A percentile compares a stretch with the other conserved stretches of the same genome.
These are phyloP conservation scores for Ganaspis brasiliensis DNA, from an alignment of 2,888 invertebrate species.

Conservation along the genomic window DNA sequence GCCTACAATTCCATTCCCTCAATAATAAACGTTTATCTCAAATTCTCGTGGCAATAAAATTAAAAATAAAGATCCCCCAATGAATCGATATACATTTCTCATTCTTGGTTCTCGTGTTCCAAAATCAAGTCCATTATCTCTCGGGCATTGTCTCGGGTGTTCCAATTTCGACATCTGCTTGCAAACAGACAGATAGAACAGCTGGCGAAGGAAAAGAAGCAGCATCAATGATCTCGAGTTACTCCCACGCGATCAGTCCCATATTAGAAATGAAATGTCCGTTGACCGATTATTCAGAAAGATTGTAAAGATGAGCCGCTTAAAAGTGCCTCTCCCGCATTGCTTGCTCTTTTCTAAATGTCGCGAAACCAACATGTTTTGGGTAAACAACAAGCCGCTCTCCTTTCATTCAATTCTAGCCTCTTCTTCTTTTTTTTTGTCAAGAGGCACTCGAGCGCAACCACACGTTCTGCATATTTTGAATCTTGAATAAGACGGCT, in stretches of 20 bases:
- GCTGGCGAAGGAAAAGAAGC: constrained; percentile 67
- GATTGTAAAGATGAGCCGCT: constrained; percentile 67
- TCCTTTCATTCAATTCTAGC: constrained; percentile 31
- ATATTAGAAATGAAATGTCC: constrained; percentile 9
- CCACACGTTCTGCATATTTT: constrained; percentile 65
- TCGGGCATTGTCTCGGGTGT: constrained; percentile 71
- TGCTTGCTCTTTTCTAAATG: constrained; percentile 59
- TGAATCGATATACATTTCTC: too few relatives aligned
- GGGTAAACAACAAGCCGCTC: constrained; percentile 65
- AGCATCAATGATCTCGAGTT: constrained; percentile 72
- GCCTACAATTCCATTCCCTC: too few relatives aligned
- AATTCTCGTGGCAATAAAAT: too few relatives aligned
- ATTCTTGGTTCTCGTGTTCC: neutral
- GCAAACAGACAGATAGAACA: constrained; percentile 64
- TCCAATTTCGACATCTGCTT: constrained; percentile 72
- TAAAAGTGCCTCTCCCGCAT: constrained; percentile 58
- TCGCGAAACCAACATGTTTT: constrained; percentile 64
- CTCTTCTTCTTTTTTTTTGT: constrained; percentile 54
- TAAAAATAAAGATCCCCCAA: too few relatives aligned
- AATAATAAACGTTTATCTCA: too few relatives aligned
- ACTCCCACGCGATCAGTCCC: constrained; percentile 64
- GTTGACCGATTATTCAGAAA: constrained; percentile 35
- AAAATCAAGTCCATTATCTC: constrained; percentile 67
- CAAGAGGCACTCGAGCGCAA: constrained; percentile 58
- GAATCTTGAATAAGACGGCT: constrained; percentile 59